These are phyloP conservation scores for Agrochola litura DNA, from an alignment of 2,888 invertebrate genomes.

Conservation along the genomic window DNA sequence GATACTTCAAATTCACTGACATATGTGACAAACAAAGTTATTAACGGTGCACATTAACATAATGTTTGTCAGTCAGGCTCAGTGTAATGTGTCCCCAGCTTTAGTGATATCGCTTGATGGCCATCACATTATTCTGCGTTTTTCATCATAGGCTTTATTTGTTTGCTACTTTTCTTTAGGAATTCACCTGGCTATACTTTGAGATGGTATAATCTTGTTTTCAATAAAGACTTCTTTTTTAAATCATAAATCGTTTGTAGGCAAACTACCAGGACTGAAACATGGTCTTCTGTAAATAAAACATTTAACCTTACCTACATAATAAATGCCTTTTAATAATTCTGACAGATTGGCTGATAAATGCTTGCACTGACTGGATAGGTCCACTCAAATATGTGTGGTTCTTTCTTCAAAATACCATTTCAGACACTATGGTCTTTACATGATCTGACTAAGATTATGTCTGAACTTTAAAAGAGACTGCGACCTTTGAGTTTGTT, in stretches of 20 bases:
- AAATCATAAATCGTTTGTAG: background rate
- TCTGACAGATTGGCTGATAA: no score
- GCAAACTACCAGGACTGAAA: background rate
- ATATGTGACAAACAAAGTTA: slow-evolving; percentile 39
- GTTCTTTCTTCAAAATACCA: no score
- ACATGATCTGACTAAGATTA: no score
- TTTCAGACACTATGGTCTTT: no score
- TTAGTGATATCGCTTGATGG: slow-evolving; percentile 28
- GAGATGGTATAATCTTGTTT: background rate
- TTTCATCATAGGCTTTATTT: slow-evolving; percentile 39
- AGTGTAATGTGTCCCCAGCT: slow-evolving; percentile 47
- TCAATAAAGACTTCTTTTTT: background rate
- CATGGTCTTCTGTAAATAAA: background rate
- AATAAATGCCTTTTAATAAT: no score
- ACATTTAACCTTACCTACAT: background rate
- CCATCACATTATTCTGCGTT: slow-evolving; percentile 50
- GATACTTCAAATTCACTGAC: background rate
- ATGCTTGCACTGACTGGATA: no score
- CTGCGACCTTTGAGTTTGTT: no score
- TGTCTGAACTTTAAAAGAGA: no score
- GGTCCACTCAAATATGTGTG: no score
- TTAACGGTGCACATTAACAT: slow-evolving; percentile 35
- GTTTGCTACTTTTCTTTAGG: slow-evolving; percentile 23
- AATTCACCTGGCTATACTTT: background rate
- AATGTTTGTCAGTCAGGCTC: slow-evolving; percentile 35